phyloP scores from a whole-genome alignment of 2,797 vertebrate genomes.

The Cercopithecus hamlyni region DNA sequence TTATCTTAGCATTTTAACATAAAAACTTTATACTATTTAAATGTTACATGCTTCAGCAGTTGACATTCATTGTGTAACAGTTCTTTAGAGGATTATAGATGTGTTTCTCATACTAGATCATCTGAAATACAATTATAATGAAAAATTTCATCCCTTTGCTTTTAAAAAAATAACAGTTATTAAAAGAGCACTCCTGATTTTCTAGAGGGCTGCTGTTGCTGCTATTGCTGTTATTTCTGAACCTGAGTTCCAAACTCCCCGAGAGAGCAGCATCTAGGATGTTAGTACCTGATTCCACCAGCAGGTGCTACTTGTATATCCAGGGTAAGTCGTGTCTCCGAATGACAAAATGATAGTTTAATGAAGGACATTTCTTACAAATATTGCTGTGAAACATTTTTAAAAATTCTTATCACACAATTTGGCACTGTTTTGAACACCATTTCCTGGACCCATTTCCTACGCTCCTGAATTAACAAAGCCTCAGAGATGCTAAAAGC shows the following conservation, averaged over 20 bases:
- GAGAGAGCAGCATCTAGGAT: not conserved
- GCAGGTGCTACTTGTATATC: not conserved
- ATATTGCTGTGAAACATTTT: not conserved
- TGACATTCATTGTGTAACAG: not conserved
- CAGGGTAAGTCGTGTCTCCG: not conserved
- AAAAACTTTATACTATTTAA: conserved; percentile 22
- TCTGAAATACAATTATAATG: not conserved
- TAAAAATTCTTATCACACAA: not conserved
- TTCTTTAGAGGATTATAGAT: not conserved
- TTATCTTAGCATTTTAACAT: not conserved
- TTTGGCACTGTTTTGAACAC: not conserved
- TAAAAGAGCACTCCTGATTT: not conserved
- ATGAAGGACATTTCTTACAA: not conserved
- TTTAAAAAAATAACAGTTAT: conserved; percentile 8
- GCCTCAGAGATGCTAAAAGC: not conserved
- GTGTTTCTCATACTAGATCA: conserved; percentile 22
- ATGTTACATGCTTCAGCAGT: not conserved
- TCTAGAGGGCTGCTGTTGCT: not conserved
- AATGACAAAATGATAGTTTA: conserved; percentile 27
- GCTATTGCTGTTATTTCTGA: not conserved
- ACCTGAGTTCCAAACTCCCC: not conserved
- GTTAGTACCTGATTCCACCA: not conserved
- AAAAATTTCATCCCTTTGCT: not conserved
- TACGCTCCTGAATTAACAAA: conserved; percentile 28
- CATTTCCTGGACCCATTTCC: not conserved